Evolutionary conservation across 2,888 invertebrate genomes (phyloP).

Genomic region (Leptinotarsa peninsularis): DNA sequence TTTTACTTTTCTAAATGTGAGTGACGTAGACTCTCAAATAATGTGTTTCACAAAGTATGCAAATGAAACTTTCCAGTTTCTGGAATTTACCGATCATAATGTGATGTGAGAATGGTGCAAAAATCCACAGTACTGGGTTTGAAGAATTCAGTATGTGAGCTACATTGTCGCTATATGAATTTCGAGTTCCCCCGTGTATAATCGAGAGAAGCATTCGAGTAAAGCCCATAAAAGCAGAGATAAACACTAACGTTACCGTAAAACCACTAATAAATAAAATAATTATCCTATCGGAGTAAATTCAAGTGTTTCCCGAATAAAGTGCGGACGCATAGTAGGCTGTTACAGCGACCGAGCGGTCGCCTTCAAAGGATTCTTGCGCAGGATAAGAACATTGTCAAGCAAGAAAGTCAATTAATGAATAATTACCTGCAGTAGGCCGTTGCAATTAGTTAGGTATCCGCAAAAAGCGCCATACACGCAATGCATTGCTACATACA

Average conservation of each 20-base stretch:
- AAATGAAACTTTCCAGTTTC: no score
- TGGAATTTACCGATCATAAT: no score
- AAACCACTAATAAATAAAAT: conserved; percentile 47
- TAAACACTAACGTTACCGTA: conserved; percentile 36
- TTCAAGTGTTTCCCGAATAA: conserved; percentile 55
- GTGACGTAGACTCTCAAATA: no score
- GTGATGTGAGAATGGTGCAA: no score
- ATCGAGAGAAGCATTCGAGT: conserved; percentile 21
- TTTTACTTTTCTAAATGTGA: no score
- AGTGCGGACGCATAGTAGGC: conserved; percentile 41
- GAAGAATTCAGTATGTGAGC: background rate
- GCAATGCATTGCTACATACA: conserved; percentile 18
- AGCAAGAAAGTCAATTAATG: conserved; percentile 63
- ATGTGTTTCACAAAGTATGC: no score
- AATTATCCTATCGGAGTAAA: conserved; percentile 50
- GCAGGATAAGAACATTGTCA: conserved; percentile 61
- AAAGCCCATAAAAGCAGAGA: conserved; percentile 35
- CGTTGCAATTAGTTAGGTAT: conserved; percentile 58
- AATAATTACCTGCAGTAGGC: conserved; percentile 57
- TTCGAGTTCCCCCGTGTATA: conserved; percentile 8
- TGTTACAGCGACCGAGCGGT: conserved; percentile 37
- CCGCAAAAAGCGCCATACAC: conserved; percentile 33
- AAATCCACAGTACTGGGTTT: background rate
- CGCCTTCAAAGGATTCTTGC: conserved; percentile 56
- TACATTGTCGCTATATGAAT: conserved; percentile 6